Evolutionary conservation across 2,113 vertebrate species (phyloP), one percentile per base, ranked within the genome.

Genomic region (Paratilapia polleni): DNA sequence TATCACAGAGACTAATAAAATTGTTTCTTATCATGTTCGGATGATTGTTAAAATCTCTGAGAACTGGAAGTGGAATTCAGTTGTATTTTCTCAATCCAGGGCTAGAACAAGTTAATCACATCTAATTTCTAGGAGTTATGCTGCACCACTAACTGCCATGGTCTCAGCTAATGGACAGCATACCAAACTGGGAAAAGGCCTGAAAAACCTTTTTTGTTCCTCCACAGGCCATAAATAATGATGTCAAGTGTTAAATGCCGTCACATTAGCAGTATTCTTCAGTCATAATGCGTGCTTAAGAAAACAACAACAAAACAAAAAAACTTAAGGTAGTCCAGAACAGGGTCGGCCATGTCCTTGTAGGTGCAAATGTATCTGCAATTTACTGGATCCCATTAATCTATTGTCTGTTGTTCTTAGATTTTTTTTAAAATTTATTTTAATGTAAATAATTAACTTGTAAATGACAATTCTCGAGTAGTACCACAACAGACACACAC

Each of bases 401-500:
- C 41, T 70, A 17, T 41, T 68, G 14, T 1, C 15, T 49, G 64
- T 49, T 24, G 19, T 49, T 49, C 15, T 43, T 20, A 49, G 66
- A 20, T 24, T 49, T 49, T n/a, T n/a, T n/a, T n/a, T n/a, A n/a
- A n/a, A n/a, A 3, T 3, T 41, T 28, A 28, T 28, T 49, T 49
- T 70, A 68, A 68, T 49, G 64, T 49, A 22, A 68, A 68, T 49
- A 68, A 49, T 68, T 14, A 68, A 68, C 22, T 68, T 49, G 9
- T 70, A 70, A 70, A 4, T 70, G 24, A 28, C 47, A 49, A 28
- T 70, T 70, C 64, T 43, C 47, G 38, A 47, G 15, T 68, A 49
- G 41, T 68, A 43, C 12, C 12, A 43, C 41, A 43, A 14, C 41
- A 70, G 24, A 70, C n/a, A n/a, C n/a, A n/a, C n/a, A n/a, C n/a